Evolutionary conservation across 1,140 invertebrate species (phyloP).

Genomic region (Drosophila ohnishii): DNA sequence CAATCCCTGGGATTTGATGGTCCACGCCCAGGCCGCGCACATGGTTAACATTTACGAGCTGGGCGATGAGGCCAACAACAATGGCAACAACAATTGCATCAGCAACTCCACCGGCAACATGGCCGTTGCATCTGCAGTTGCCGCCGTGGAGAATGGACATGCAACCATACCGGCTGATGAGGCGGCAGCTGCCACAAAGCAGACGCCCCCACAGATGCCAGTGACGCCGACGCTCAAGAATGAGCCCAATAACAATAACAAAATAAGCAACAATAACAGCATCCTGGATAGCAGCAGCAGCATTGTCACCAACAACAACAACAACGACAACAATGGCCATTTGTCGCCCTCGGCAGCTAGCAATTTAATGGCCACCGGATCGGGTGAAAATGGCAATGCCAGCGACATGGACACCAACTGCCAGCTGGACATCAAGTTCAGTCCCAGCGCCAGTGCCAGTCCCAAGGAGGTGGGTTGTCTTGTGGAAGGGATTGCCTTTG

Average conservation of each 20-base stretch:
- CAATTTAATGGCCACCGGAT: conserved; percentile 23
- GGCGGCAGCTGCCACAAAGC: conserved; percentile 54
- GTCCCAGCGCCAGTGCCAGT: conserved; percentile 66
- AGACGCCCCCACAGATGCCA: conserved; percentile 57
- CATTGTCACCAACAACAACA: conserved; percentile 29
- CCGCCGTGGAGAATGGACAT: conserved; percentile 56
- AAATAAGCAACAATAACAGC: conserved; percentile 71
- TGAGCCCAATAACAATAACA: conserved; percentile 78
- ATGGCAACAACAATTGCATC: conserved; percentile 25
- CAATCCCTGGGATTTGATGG: conserved; percentile 91
- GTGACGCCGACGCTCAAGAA: conserved; percentile 71
- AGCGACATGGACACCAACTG: conserved; percentile 69
- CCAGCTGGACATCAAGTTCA: conserved; percentile 74
- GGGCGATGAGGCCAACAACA: conserved; percentile 82
- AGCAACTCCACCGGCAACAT: conserved; percentile 30
- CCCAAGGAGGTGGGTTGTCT: conserved; percentile 70
- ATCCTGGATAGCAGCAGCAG: conserved; percentile 25
- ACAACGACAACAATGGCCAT: conserved; percentile 49
- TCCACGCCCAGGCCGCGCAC: conserved; percentile 90
- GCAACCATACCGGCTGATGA: conserved; percentile 45
- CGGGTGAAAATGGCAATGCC: conserved; percentile 44
- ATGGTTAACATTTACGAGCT: conserved; percentile 93
- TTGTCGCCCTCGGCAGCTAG: conserved; percentile 56
- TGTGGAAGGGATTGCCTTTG: background rate
- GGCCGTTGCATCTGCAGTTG: conserved; percentile 42